Base-by-base conservation (phyloP, 2,797 vertebrate genomes). In the Melanotaenia boesemani region DNA sequence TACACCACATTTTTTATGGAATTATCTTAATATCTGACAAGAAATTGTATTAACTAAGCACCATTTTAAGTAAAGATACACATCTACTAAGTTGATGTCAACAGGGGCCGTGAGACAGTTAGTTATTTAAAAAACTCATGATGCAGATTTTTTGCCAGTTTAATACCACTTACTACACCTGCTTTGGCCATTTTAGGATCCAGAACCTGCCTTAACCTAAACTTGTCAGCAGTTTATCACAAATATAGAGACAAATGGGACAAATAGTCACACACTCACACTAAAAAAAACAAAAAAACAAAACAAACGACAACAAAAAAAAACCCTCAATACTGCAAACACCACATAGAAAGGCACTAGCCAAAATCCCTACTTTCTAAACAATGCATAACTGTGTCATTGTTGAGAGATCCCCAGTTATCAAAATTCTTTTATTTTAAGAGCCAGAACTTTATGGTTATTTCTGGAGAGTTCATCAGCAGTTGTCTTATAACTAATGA, bases 11-110 rank as follows among this genome's bases (percentile, higher is more conserved):
- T 44, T 58, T 48, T 46, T 24, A 71, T 61, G 67, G 41, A 62
- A 41, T 61, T 24, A 69, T 76, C 28, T 46, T 60, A 63, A 67
- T 74, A 63, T 39, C 18, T 60, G 20, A 37, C n/a, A 13, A 24
- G 34, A 48, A 61, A 82, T 57, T 84, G 37, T 37, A 66, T 37
- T 50, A 69, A 65, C 41, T 74, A 48, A 80, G 34, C 10, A 41
- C 39, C 2, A 15, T 4, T 41, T 41, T 15, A 15, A 67, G 65
- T 62, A 52, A 66, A 60, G 57, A 82, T 69, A 37, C 39, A 54
- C 52, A 63, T 74, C 52, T 59, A 30, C 60, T 64, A 58, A 34
- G 30, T n/a, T 10, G 8, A 24, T 5, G n/a, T 11, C 2, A 13
- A 41, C 18, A 20, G 18, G 6, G 16, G 20, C 1, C 8, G 46